Evolutionary conservation across 2,888 invertebrate species (phyloP).

Genomic region (Yponomeuta evonymella): DNA sequence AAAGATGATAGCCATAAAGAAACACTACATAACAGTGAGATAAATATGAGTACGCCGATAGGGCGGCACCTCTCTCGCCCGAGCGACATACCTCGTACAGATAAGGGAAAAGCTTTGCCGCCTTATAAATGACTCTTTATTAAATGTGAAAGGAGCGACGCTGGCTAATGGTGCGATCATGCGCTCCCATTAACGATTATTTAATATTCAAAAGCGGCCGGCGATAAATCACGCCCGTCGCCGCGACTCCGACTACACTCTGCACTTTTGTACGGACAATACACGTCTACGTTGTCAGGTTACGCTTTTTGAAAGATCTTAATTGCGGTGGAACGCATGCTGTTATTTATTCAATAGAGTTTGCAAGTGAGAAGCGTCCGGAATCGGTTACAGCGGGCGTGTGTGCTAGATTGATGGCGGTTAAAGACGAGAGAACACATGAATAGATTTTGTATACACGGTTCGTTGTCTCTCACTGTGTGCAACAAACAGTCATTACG

Average conservation of each 20-base stretch:
- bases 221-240: constrained; percentile 72
- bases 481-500: too few relatives aligned
- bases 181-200: constrained; percentile 77
- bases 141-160: constrained; percentile 75
- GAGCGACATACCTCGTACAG: constrained; percentile 69
- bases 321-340: constrained; percentile 5
- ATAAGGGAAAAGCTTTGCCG: constrained; percentile 73
- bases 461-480: neutral
- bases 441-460: neutral
- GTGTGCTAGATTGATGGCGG: neutral
- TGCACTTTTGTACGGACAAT: constrained; percentile 62
- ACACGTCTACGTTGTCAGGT: constrained; percentile 9
- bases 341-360: constrained; percentile 6
- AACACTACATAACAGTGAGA: constrained; percentile 13
- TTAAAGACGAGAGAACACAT: neutral
- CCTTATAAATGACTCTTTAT: constrained; percentile 77
- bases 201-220: constrained; percentile 75
- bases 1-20: constrained; percentile 15
- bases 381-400: neutral
- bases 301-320: constrained; percentile 12
- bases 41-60: constrained; percentile 73
- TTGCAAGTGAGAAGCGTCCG: constrained; percentile 1
- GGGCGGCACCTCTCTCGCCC: constrained; percentile 72
- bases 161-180: constrained; percentile 74
- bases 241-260: constrained; percentile 64